Percentiles rank a stretch among this genome's conserved stretches.
Evolutionary conservation across 2,113 vertebrate species (phyloP).

Genomic region (Anhinga anhinga): DNA sequence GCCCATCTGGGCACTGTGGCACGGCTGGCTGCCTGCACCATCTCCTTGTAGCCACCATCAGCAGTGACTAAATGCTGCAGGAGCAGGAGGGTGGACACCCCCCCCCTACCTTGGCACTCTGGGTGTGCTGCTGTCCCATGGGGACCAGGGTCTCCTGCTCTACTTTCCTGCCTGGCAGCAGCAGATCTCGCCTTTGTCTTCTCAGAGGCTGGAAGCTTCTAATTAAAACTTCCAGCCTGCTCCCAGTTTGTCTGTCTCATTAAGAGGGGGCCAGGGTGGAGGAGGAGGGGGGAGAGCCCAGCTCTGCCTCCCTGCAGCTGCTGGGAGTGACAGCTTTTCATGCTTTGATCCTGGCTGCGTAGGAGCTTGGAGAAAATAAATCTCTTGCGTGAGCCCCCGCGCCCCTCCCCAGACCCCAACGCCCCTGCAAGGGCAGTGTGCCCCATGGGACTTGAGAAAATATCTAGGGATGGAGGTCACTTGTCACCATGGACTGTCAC

Average conservation of each 20-base stretch:
- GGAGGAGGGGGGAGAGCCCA: background rate
- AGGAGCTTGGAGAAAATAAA: background rate
- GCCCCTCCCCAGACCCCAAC: too few relatives aligned
- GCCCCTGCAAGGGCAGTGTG: background rate
- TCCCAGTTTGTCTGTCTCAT: background rate
- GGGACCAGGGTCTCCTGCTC: background rate
- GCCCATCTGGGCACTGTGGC: background rate
- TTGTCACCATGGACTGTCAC: background rate
- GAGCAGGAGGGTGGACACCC: background rate
- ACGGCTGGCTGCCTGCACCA: background rate
- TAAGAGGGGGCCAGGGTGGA: background rate
- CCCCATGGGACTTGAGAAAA: background rate
- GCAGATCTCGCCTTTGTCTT: background rate
- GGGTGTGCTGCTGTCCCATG: background rate
- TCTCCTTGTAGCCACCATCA: rapidly evolving
- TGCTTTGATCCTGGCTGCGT: background rate
- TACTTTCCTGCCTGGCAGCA: background rate
- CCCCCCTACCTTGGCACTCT: background rate
- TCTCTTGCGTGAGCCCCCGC: background rate
- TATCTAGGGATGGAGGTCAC: too few relatives aligned
- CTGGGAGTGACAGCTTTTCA: background rate
- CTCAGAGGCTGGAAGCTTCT: background rate
- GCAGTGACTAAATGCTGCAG: rapidly evolving
- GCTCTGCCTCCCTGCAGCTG: background rate
- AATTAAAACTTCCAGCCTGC: conserved; percentile 2